phyloP scores from a whole-genome alignment of 2,888 invertebrate species.

The Andrena bucephala region DNA sequence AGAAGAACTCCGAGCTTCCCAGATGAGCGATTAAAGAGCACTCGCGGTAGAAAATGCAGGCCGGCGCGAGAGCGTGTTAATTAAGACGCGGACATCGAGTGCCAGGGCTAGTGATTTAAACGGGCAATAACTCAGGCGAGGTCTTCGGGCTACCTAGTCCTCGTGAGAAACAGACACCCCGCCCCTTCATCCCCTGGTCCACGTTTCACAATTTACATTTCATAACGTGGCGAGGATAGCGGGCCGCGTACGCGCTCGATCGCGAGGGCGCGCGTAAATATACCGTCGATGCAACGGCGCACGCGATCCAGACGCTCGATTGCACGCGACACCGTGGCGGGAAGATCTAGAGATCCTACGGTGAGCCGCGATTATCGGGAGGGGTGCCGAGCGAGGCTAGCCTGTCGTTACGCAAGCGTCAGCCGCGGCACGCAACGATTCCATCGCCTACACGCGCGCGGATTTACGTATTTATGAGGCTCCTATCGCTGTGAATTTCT shows the following conservation, averaged over 20 bases:
- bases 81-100: constrained; percentile 39
- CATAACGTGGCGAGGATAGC: constrained; percentile 41
- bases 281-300: constrained; percentile 32
- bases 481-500: constrained; percentile 4
- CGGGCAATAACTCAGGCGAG: constrained; percentile 20
- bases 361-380: constrained; percentile 39
- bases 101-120: background rate
- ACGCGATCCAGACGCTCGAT: constrained; percentile 53
- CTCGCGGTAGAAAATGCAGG: background rate
- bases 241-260: constrained; percentile 9
- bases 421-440: constrained; percentile 48
- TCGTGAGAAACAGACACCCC: constrained; percentile 58
- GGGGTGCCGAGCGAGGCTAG: constrained; percentile 49
- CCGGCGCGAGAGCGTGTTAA: constrained; percentile 26
- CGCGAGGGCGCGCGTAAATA: constrained; percentile 34
- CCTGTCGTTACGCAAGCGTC: constrained; percentile 64
- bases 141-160: constrained; percentile 10
- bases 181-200: background rate
- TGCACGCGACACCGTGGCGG: constrained; percentile 39
- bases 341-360: constrained; percentile 48
- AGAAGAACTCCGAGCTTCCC: background rate
- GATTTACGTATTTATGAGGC: constrained; percentile 21
- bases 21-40: constrained; percentile 6
- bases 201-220: constrained; percentile 57
- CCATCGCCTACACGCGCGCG: constrained; percentile 35